Evolutionary conservation across 2,113 vertebrate genomes (phyloP).

Genomic region (Lagopus leucura): DNA sequence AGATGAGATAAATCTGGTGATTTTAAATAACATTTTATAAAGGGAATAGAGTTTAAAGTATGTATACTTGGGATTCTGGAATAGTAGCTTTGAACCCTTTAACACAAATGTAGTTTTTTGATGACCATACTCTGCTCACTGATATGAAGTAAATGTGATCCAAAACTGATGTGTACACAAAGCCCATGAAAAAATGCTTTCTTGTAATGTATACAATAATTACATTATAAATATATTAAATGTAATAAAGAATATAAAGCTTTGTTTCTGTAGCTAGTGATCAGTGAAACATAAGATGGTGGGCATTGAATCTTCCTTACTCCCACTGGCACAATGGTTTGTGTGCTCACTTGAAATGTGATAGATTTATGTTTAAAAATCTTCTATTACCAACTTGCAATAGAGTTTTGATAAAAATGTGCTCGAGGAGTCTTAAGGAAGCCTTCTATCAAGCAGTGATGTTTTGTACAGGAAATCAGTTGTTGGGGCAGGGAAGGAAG

Average conservation of each 20-base stretch:
- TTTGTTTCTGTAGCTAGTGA: background rate
- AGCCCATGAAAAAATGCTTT: background rate
- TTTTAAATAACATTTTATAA: background rate
- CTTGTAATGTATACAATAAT: background rate
- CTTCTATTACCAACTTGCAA: background rate
- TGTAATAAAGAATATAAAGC: background rate
- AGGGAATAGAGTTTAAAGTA: background rate
- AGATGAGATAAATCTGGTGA: background rate
- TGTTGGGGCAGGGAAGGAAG: background rate
- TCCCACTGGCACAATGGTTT: rapidly evolving
- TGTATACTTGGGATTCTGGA: background rate
- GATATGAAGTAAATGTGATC: background rate
- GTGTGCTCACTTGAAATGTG: background rate
- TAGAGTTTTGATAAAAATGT: background rate
- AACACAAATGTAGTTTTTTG: background rate
- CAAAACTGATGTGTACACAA: background rate
- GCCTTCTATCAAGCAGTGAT: background rate
- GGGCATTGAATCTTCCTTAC: background rate
- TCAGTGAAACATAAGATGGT: background rate
- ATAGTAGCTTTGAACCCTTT: background rate
- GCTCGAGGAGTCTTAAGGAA: background rate
- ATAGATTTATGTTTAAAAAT: rapidly evolving
- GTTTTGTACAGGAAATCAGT: background rate
- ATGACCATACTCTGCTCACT: background rate
- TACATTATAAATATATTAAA: background rate